Conservation (phyloP, 2,888 invertebrate species). For the Apotomis capreana region DNA sequence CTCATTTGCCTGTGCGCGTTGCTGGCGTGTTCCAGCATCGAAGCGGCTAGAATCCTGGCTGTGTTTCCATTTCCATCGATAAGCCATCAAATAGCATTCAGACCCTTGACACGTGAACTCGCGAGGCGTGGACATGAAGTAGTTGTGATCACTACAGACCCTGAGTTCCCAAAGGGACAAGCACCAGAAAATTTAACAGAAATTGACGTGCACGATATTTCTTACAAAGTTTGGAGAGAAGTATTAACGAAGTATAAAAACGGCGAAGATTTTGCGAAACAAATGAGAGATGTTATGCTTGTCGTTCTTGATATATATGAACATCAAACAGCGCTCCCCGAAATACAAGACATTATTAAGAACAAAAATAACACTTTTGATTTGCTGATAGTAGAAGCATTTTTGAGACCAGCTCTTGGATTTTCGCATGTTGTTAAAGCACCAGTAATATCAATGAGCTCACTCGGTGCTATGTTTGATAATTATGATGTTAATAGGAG, state of each 20-base stretch:
- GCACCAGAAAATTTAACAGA: slow-evolving; percentile 64
- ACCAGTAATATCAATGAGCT: slow-evolving; percentile 49
- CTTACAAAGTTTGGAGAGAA: slow-evolving; percentile 44
- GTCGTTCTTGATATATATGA: slow-evolving; percentile 35
- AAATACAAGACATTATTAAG: slow-evolving; percentile 42
- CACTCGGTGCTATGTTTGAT: slow-evolving; percentile 42
- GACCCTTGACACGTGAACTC: slow-evolving; percentile 5
- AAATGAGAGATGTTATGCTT: background rate
- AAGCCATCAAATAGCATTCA: slow-evolving; percentile 11
- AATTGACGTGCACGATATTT: slow-evolving; percentile 60
- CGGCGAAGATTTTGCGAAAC: slow-evolving; percentile 33
- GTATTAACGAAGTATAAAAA: slow-evolving; percentile 45
- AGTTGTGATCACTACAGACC: slow-evolving; percentile 63
- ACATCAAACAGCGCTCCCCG: slow-evolving; percentile 38
- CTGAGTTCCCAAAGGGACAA: slow-evolving; percentile 55
- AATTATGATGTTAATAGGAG: slow-evolving; percentile 45
- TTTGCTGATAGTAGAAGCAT: slow-evolving; percentile 47
- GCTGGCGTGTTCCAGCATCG: background rate
- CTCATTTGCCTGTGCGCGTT: background rate
- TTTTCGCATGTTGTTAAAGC: slow-evolving; percentile 46
- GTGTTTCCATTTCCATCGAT: slow-evolving; percentile 9
- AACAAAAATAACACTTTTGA: slow-evolving; percentile 44
- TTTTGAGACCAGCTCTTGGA: slow-evolving; percentile 41
- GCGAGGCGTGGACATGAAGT: slow-evolving; percentile 15
- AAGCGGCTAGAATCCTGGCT: slow-evolving; percentile 4